A percentile compares a stretch with the other conserved stretches of the same genome.
phyloP scores from a whole-genome alignment of 1,140 invertebrate species.

The Tribolium madens region DNA sequence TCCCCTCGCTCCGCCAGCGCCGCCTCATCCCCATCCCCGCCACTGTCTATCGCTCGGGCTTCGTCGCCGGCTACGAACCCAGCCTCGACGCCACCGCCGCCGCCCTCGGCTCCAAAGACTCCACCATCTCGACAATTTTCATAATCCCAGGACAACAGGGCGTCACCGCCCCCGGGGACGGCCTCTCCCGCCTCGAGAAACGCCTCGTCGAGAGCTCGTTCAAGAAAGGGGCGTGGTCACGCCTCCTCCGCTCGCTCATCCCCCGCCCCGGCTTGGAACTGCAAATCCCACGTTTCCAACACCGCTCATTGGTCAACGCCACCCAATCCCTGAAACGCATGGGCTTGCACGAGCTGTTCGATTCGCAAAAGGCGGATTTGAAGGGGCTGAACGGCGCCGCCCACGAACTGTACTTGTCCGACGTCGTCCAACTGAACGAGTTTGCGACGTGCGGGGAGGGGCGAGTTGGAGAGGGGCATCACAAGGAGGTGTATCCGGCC shows the following conservation, averaged over 20 bases:
- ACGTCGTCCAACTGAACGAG: slow-evolving; percentile 82
- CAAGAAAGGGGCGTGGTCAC: slow-evolving; percentile 78
- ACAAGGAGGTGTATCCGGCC: slow-evolving; percentile 83
- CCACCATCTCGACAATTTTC: slow-evolving; percentile 81
- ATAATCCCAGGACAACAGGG: slow-evolving; percentile 74
- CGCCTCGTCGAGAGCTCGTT: slow-evolving; percentile 75
- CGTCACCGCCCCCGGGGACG: slow-evolving; percentile 79
- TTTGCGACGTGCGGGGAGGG: slow-evolving; percentile 85
- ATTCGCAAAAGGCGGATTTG: slow-evolving; percentile 78
- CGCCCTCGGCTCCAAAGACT: slow-evolving; percentile 76
- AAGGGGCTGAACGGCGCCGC: slow-evolving; percentile 81
- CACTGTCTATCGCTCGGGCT: slow-evolving; percentile 79
- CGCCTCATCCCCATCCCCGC: slow-evolving; percentile 85
- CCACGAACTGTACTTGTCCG: slow-evolving; percentile 81
- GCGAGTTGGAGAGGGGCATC: slow-evolving; percentile 77
- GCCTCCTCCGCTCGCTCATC: slow-evolving; percentile 77
- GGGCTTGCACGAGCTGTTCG: slow-evolving; percentile 84
- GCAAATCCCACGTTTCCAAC: slow-evolving; percentile 85
- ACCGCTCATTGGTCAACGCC: slow-evolving; percentile 83
- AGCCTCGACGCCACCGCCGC: slow-evolving; percentile 84
- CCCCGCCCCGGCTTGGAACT: slow-evolving; percentile 80
- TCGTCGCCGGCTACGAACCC: slow-evolving; percentile 85
- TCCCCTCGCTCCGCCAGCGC: slow-evolving; percentile 80
- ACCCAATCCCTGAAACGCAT: slow-evolving; percentile 81
- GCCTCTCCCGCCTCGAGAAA: slow-evolving; percentile 78